These are phyloP conservation scores for Ploceus nigricollis DNA, from an alignment of 2,113 vertebrate genomes.

Conservation along the genomic window DNA sequence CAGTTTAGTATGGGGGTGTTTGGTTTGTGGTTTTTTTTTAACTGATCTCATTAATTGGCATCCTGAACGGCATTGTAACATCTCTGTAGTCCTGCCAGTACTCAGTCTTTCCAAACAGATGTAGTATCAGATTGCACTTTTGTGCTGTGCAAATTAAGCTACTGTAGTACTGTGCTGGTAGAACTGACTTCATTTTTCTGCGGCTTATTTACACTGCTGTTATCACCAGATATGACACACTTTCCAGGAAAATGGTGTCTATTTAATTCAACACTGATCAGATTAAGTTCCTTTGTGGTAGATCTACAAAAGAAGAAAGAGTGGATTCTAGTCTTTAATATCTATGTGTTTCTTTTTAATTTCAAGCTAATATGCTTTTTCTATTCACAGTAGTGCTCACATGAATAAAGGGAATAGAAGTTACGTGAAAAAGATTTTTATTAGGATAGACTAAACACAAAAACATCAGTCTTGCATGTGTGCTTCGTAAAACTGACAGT, in stretches of 20 bases:
- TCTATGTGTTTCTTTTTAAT: conserved; percentile 16
- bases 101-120: not conserved
- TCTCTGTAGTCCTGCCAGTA: not conserved
- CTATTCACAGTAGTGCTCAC: not conserved
- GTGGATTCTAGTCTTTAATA: not conserved
- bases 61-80: not conserved
- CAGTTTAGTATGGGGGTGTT: not conserved
- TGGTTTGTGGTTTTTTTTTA: not conserved
- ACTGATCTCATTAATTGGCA: not conserved
- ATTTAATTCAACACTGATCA: conserved; percentile 5
- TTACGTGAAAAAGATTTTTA: not conserved
- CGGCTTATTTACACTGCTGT: not conserved
- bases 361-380: not conserved
- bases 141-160: not conserved
- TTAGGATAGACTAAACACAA: not conserved
- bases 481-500: not conserved
- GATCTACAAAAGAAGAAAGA: not conserved
- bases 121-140: not conserved
- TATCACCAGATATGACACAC: not conserved
- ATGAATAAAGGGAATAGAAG: not conserved
- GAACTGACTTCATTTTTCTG: not conserved
- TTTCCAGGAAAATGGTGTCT: not conserved
- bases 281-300: conserved; percentile 35
- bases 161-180: not conserved
- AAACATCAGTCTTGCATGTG: not conserved